These are phyloP conservation scores for Morus bassanus DNA, from an alignment of 2,797 vertebrate species.

Conservation along the genomic window DNA sequence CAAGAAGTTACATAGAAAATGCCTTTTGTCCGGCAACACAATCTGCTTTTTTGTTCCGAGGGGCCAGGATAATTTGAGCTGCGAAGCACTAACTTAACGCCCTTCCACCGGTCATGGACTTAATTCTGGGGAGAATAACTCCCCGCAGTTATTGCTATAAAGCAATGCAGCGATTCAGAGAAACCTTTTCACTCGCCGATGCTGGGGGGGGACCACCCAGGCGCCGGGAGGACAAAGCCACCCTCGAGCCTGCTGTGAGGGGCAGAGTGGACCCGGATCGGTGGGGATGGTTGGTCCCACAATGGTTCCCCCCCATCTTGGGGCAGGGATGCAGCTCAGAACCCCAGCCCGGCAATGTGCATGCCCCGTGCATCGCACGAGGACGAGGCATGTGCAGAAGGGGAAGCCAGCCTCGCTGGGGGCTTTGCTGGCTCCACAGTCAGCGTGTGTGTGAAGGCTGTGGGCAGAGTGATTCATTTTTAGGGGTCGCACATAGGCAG, in stretches of 20 bases:
- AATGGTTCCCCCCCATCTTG: fast-evolving
- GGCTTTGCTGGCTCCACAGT: neutral
- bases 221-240: constrained; percentile 37
- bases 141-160: constrained; percentile 58
- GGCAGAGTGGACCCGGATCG: neutral
- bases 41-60: constrained; percentile 47
- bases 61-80: constrained; percentile 47
- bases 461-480: fast-evolving
- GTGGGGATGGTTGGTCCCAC: neutral
- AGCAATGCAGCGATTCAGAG: constrained; percentile 30
- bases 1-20: constrained; percentile 20
- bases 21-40: constrained; percentile 40
- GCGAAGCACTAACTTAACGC: constrained; percentile 28
- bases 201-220: constrained; percentile 54
- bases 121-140: constrained; percentile 62
- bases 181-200: constrained; percentile 26
- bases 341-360: neutral
- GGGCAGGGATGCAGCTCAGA: neutral
- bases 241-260: neutral
- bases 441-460: fast-evolving
- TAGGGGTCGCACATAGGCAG: neutral
- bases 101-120: constrained; percentile 44
- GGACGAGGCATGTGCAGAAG: neutral
- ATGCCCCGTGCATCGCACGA: neutral
- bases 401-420: fast-evolving